Evolutionary conservation across 1,140 invertebrate species (phyloP).

Genomic region (Aphidius ervi): DNA sequence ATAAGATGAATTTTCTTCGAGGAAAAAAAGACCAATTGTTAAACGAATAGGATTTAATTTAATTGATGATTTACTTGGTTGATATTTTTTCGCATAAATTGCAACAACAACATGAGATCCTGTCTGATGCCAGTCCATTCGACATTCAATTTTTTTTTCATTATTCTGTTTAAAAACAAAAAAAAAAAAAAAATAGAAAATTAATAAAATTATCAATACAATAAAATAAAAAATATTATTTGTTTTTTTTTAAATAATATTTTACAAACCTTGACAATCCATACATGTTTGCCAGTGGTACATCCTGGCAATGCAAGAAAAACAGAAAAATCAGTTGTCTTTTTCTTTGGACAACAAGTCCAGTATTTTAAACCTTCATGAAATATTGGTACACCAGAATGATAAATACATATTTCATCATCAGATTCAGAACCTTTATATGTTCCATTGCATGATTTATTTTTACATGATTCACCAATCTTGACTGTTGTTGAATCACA

Average conservation of each 20-base stretch:
- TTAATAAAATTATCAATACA: neutral
- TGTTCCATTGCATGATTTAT: constrained; percentile 73
- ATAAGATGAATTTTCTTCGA: constrained; percentile 72
- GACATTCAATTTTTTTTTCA: constrained; percentile 61
- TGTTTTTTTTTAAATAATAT: constrained; percentile 8
- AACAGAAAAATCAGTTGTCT: constrained; percentile 88
- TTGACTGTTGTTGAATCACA: constrained; percentile 43
- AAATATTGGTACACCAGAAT: constrained; percentile 89
- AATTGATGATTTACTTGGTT: constrained; percentile 70
- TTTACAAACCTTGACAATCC: constrained; percentile 69
- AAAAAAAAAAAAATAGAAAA: constrained; percentile 9
- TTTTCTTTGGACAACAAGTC: constrained; percentile 86
- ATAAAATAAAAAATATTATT: neutral
- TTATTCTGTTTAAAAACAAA: constrained; percentile 30
- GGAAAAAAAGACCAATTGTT: constrained; percentile 73
- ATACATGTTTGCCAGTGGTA: constrained; percentile 76
- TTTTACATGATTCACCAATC: constrained; percentile 84
- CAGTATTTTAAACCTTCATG: constrained; percentile 98
- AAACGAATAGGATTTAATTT: constrained; percentile 83
- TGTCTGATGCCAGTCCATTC: constrained; percentile 93
- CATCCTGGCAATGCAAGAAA: constrained; percentile 90
- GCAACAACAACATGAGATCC: constrained; percentile 75
- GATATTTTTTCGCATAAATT: constrained; percentile 87
- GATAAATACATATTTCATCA: constrained; percentile 69
- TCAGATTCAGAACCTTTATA: constrained; percentile 70